Conservation (phyloP, 2,113 vertebrate species). For the Callorhinus ursinus region DNA sequence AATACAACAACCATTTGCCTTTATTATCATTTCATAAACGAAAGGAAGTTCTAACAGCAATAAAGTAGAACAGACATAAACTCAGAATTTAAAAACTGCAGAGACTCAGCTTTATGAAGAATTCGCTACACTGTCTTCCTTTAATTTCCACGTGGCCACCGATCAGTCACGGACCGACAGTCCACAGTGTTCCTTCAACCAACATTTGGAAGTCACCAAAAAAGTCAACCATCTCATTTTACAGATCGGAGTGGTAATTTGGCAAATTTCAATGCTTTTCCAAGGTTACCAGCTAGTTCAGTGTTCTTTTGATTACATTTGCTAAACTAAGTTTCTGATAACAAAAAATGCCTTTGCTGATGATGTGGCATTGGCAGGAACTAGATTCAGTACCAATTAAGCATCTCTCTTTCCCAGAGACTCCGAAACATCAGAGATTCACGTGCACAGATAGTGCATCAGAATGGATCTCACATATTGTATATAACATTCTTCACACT, state of each 20-base stretch:
- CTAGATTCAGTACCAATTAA: background rate
- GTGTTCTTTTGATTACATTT: background rate
- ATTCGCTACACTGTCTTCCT: background rate
- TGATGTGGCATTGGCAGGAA: background rate
- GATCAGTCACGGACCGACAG: background rate
- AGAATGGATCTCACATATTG: background rate
- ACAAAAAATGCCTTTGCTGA: background rate
- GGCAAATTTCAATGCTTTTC: background rate
- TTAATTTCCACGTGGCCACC: background rate
- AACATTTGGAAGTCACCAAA: background rate
- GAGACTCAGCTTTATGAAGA: conserved; percentile 20
- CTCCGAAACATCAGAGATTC: background rate
- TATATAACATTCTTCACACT: background rate
- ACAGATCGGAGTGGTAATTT: background rate
- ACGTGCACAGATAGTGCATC: background rate
- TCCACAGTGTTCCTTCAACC: background rate
- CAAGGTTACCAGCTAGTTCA: background rate
- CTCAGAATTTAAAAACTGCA: background rate
- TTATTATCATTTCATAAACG: conserved; percentile 34
- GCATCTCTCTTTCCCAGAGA: background rate
- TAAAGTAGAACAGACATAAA: background rate
- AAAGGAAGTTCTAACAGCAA: background rate
- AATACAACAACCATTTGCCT: background rate
- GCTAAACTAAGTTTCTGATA: background rate
- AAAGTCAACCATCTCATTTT: background rate